phyloP scores from a whole-genome alignment of 2,888 invertebrate species.

The Ellobium chinense region DNA sequence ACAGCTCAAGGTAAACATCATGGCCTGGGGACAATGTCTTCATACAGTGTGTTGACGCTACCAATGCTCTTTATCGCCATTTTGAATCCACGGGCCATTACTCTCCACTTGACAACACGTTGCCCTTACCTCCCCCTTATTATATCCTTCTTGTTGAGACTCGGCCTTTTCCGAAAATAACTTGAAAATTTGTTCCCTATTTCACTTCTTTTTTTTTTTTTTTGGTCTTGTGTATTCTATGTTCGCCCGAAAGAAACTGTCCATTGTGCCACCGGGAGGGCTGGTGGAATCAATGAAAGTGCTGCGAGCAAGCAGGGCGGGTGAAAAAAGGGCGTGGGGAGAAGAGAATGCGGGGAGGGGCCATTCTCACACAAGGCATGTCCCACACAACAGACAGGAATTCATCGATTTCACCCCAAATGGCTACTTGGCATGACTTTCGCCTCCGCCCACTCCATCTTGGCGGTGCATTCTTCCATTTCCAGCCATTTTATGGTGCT shows the following conservation, averaged over 20 bases:
- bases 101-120: not conserved
- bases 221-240: not conserved
- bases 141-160: not conserved
- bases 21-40: not conserved
- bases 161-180: not conserved
- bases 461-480: too few species aligned
- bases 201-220: not conserved
- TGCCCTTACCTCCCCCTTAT: not conserved
- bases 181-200: not conserved
- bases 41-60: not conserved
- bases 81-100: conserved; percentile 23
- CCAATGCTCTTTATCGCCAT: not conserved
- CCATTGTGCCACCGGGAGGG: not conserved
- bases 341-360: conserved; percentile 15
- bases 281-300: not conserved
- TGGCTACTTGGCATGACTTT: not conserved
- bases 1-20: not conserved
- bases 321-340: not conserved
- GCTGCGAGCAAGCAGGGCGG: not conserved
- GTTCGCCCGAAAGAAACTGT: not conserved
- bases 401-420: not conserved
- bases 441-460: too few species aligned
- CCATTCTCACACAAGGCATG: not conserved
- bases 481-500: too few species aligned
- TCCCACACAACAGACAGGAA: not conserved